Percentiles rank a stretch among this genome's conserved stretches.
phyloP scores from a whole-genome alignment of 1,140 invertebrate genomes.

The Drosophila paulistorum region DNA sequence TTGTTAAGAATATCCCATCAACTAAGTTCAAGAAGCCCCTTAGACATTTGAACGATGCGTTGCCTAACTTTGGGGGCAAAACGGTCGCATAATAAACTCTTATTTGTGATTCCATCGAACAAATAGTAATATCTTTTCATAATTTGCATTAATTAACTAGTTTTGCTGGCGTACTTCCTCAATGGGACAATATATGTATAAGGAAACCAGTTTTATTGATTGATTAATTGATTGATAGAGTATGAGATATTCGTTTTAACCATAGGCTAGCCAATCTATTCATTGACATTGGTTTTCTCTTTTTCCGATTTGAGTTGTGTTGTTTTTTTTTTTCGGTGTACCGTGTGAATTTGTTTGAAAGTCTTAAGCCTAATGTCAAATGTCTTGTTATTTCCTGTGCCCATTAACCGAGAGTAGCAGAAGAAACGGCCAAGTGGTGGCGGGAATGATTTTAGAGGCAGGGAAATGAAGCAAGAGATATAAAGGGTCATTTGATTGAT shows the following conservation, averaged over 20 bases:
- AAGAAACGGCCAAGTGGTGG: not conserved
- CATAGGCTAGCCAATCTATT: constrained; percentile 46
- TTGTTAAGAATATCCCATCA: no score
- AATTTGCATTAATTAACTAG: no score
- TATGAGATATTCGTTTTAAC: not conserved
- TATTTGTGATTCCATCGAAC: no score
- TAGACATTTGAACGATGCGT: no score
- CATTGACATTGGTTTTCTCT: constrained; percentile 55
- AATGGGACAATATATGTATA: no score
- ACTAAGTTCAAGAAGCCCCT: no score
- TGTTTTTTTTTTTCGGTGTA: constrained; percentile 16
- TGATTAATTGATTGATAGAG: not conserved
- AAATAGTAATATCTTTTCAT: no score
- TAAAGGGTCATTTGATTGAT: constrained; percentile 66
- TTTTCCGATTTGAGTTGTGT: constrained; percentile 29
- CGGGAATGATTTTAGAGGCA: no score
- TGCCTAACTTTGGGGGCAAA: no score
- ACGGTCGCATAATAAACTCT: no score
- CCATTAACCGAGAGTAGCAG: constrained; percentile 32
- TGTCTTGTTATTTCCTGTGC: constrained; percentile 64
- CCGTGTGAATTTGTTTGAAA: constrained; percentile 59
- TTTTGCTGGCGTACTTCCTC: no score
- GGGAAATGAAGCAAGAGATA: not conserved
- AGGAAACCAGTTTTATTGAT: not conserved
- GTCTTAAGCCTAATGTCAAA: constrained; percentile 47